A percentile compares a stretch with the other conserved stretches of the same genome.
phyloP scores from a whole-genome alignment of 2,113 vertebrate species.

The Bubo scandiacus region DNA sequence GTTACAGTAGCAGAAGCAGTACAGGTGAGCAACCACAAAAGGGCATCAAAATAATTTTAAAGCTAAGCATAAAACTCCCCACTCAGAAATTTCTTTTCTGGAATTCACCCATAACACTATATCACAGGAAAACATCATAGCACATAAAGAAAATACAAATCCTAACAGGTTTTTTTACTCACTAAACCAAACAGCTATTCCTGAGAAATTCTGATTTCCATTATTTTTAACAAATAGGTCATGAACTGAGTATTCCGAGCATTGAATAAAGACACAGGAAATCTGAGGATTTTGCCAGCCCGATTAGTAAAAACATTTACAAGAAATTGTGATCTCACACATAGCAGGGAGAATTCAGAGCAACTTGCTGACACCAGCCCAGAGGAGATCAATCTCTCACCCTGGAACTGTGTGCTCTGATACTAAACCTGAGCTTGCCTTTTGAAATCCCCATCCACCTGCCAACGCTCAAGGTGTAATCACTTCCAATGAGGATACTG shows the following conservation, averaged over 20 bases:
- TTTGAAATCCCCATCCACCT: neutral
- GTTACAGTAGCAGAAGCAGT: neutral
- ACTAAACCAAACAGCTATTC: neutral
- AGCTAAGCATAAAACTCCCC: neutral
- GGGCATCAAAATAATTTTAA: neutral
- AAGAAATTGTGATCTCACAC: constrained; percentile 39
- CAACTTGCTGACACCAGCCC: neutral
- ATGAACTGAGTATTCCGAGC: constrained; percentile 40
- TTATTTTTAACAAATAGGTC: constrained; percentile 40
- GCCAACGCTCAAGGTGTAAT: neutral
- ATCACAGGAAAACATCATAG: neutral
- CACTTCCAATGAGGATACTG: neutral
- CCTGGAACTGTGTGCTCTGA: neutral
- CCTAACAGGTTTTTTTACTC: neutral
- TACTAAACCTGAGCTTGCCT: neutral
- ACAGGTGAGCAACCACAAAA: neutral
- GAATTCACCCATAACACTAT: neutral
- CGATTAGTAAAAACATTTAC: constrained; percentile 25
- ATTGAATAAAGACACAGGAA: neutral
- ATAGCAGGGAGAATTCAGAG: neutral
- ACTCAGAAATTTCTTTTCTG: neutral
- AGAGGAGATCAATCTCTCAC: neutral
- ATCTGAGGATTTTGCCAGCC: constrained; percentile 4
- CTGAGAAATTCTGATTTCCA: constrained; percentile 2
- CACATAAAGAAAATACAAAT: neutral